Evolutionary conservation across 2,113 vertebrate genomes (phyloP), one percentile per base, ranked within the genome.

Genomic region (Pyxicephalus adspersus): DNA sequence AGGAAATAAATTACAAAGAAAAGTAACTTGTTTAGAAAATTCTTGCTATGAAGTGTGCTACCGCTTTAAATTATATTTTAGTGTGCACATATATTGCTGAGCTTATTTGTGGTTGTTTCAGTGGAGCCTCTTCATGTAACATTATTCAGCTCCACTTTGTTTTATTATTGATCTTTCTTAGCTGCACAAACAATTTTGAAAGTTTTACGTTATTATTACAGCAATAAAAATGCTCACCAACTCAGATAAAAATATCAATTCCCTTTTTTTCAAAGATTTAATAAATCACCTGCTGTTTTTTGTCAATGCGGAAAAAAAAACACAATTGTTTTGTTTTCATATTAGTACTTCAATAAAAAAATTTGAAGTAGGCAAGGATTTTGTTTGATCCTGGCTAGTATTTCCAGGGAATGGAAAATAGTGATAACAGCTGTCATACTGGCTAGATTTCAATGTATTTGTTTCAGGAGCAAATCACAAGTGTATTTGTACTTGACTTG

Each of bases 381-480:
- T 28, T 38, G 19, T 85, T 55, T 84, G 57, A 76, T 85, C 84
- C 84, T 84, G 76, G 63, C 83, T 90, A 83, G 80, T 79, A 51
- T 86, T 90, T 89, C 72, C 83, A 85, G 81, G 83, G 87, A 86
- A 84, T 80, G 60, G 81, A 84, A 83, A 87, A 50, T 18, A 29
- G 11, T 0, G 52, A 54, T 75, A 85, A 84, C 76, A 86, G 74
- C 85, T 85, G 68, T 83, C 84, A 60, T 74, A 67, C 74, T 86
- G 85, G 85, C 85, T 85, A 78, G 25, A 83, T 86, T 84, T 84
- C 68, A 74, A 19, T 29, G 5, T 3, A 29, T 66, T 45, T 66
- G 61, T 80, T 85, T 85, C 76, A 64, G 70, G 38, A 65, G 34
- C 45, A 34, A 68, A 85, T 84, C 85, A 38, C 38, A 85, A 85